Evolutionary conservation across 1,140 invertebrate species (phyloP).

Genomic region (Sinonovacula constricta): DNA sequence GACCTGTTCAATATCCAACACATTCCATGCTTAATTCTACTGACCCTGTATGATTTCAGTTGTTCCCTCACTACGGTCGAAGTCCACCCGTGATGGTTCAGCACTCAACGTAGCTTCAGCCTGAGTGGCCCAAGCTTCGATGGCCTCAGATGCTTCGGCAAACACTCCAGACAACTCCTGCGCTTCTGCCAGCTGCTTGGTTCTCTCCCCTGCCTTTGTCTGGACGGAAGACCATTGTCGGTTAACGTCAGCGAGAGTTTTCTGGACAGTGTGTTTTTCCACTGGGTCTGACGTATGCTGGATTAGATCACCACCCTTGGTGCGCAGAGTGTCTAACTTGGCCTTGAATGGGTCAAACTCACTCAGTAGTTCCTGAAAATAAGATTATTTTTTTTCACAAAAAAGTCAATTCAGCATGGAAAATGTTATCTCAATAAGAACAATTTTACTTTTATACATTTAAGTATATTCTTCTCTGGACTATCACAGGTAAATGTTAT

Average conservation of each 20-base stretch:
- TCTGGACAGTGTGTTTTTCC: constrained; percentile 68
- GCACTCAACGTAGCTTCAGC: constrained; percentile 88
- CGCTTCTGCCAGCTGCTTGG: constrained; percentile 88
- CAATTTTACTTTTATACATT: too few species aligned
- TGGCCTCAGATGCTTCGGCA: constrained; percentile 88
- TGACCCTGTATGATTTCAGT: constrained; percentile 92
- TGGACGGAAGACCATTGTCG: constrained; percentile 88
- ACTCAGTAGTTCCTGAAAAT: constrained; percentile 57
- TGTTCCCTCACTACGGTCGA: constrained; percentile 88
- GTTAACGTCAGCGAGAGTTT: constrained; percentile 76
- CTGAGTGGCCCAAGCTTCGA: constrained; percentile 90
- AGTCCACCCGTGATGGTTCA: constrained; percentile 86
- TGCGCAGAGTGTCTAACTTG: constrained; percentile 62
- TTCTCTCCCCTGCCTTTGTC: constrained; percentile 84
- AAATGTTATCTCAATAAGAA: too few species aligned
- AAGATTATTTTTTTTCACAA: too few species aligned
- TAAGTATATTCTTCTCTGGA: too few species aligned
- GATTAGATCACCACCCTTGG: constrained; percentile 67
- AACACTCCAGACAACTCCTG: constrained; percentile 93
- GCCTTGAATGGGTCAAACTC: constrained; percentile 68
- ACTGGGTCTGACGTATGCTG: constrained; percentile 59
- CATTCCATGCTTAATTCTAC: too few species aligned
- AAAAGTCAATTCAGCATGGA: too few species aligned
- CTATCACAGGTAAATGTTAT: too few species aligned
- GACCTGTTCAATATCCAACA: too few species aligned